Conservation (phyloP, 2,797 vertebrate species). For the Dermochelys coriacea region DNA sequence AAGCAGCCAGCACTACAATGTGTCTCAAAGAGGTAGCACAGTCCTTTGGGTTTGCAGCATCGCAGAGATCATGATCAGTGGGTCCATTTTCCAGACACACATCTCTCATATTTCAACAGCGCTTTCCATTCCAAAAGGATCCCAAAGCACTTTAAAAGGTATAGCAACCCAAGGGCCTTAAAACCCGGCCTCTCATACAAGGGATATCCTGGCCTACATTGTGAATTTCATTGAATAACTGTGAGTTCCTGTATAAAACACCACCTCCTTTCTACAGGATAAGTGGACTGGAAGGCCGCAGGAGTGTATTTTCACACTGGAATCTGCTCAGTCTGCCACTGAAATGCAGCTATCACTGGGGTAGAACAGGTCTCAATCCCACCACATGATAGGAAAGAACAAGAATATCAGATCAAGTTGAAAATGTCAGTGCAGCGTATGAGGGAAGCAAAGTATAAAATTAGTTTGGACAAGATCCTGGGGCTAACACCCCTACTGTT, state of each 20-base stretch:
- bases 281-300: background rate
- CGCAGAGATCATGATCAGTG: accelerated
- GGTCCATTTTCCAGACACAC: background rate
- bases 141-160: background rate
- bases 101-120: background rate
- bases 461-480: background rate
- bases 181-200: background rate
- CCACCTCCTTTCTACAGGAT: background rate
- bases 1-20: accelerated
- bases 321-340: background rate
- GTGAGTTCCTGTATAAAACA: background rate
- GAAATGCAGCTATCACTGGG: background rate
- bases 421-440: background rate
- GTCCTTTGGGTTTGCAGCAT: background rate
- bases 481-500: background rate
- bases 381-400: background rate
- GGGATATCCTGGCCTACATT: background rate
- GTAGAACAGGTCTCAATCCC: background rate
- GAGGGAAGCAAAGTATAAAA: background rate
- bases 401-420: background rate
- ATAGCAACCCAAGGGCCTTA: background rate
- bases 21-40: accelerated
- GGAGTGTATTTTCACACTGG: background rate
- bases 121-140: background rate
- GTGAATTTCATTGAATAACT: background rate